Base-by-base conservation (phyloP, 1,140 invertebrate species). In the Lucilia sericata region DNA sequence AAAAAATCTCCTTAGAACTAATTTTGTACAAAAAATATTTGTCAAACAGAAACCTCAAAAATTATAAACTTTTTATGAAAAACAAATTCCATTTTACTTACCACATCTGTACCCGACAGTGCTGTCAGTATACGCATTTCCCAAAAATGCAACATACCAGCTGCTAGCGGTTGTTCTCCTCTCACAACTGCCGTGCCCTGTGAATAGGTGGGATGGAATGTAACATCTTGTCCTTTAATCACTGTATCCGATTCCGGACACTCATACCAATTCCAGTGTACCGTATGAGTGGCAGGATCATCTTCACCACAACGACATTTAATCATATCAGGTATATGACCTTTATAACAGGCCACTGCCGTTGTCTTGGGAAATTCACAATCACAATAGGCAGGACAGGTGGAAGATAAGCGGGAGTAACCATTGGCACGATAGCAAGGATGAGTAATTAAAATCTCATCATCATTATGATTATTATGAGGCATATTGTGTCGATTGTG, bases 41-140 rank as follows among this genome's bases (percentile, higher is more conserved):
- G 3, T 65, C 5, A 65, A n/a, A 5, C 60, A 65, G 8, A 36
- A 74, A 12, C 3, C 70, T 12, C 8, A 17, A n/a, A 17, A 36
- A 76, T 76, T 36, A 76, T n/a, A n/a, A n/a, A n/a, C 25, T 30
- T 30, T 30, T 30, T 30, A 30, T 3, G 25, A 42, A 36, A n/a
- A 42, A 36, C 0, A 42, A 76, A 76, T 19, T 21, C 4, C 21
- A 2, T 14, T 51, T 25, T 78, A 91, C 92, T 93, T 92, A 96
- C 96, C 92, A 96, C 94, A 92, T 96, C 95, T 70, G 96, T 96
- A 78, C 96, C 96, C 91, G 95, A 95, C 2, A 95, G 92, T 60
- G 92, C 91, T 4, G 95, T 94, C 1, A 94, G 91, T 91, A 96
- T 94, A 91, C 95, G 94, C 70, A 97, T 92, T 89, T 97, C 96